phyloP scores from a whole-genome alignment of 2,888 invertebrate species.

The Neria commutata region DNA sequence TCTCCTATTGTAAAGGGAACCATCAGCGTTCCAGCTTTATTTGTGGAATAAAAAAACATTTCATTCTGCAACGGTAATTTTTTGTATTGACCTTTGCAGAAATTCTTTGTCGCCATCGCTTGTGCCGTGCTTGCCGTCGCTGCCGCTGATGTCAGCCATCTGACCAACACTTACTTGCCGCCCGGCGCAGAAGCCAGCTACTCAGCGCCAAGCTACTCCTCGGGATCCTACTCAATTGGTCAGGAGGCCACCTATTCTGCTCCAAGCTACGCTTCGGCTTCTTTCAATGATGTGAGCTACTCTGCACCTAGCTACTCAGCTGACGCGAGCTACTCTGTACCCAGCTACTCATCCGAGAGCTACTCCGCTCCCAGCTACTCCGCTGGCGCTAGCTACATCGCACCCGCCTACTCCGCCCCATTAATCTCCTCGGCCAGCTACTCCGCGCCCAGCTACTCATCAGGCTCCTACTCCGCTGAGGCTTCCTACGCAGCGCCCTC shows the following conservation, averaged over 20 bases:
- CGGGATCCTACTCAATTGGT: conserved; percentile 24
- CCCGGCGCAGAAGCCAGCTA: conserved; percentile 23
- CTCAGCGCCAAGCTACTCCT: conserved; percentile 9
- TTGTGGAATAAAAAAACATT: not conserved
- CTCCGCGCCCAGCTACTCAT: conserved; percentile 13
- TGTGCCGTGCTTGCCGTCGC: conserved; percentile 40
- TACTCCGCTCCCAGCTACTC: conserved; percentile 1
- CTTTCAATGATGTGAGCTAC: conserved; percentile 4
- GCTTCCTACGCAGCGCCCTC: conserved; percentile 9
- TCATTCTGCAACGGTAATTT: not conserved
- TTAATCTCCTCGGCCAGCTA: conserved; percentile 20
- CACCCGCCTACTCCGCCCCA: conserved; percentile 18
- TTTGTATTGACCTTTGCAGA: conserved; percentile 19
- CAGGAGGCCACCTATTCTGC: not conserved
- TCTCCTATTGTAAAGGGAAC: not conserved
- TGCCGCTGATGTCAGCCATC: conserved; percentile 43
- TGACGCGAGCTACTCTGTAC: conserved; percentile 9
- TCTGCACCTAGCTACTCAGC: conserved; percentile 21
- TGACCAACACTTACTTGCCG: conserved; percentile 40
- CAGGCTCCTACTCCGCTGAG: conserved; percentile 21
- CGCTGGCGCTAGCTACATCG: conserved; percentile 3
- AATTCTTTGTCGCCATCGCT: conserved; percentile 38
- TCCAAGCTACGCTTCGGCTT: conserved; percentile 10
- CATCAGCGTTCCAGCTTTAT: not conserved
- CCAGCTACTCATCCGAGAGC: conserved; percentile 13